These are phyloP conservation scores for Leucozona laternaria DNA, from an alignment of 2,888 invertebrate species.

Conservation along the genomic window DNA sequence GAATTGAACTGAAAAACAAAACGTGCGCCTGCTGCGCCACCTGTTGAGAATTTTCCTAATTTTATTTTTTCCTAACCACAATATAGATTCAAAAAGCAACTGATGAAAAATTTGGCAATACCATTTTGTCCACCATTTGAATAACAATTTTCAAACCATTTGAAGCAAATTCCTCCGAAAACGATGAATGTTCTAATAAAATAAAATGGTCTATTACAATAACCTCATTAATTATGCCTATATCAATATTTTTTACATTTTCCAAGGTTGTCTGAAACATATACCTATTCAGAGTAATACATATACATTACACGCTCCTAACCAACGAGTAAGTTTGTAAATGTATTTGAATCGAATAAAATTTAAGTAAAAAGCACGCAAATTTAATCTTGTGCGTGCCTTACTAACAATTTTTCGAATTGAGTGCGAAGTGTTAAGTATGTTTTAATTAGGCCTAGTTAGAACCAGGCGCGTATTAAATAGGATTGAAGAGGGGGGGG, in stretches of 20 bases:
- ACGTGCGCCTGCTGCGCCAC: no score
- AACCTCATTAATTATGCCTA: conserved; percentile 55
- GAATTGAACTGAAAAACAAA: no score
- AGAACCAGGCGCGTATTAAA: background rate
- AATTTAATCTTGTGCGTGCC: conserved; percentile 20
- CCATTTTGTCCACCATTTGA: no score
- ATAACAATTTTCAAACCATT: background rate
- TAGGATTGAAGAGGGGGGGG: fast-evolving
- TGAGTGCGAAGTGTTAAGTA: background rate
- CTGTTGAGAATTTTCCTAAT: no score
- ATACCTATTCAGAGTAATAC: fast-evolving
- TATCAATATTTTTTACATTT: conserved; percentile 32
- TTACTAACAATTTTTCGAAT: conserved; percentile 9
- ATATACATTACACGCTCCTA: background rate
- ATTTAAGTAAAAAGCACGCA: conserved; percentile 33
- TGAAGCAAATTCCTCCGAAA: background rate
- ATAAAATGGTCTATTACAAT: conserved; percentile 21
- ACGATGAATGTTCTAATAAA: background rate
- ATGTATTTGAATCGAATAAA: conserved; percentile 11
- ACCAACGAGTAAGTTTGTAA: background rate
- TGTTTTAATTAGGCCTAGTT: background rate
- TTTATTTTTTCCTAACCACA: no score
- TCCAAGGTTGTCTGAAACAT: conserved; percentile 59
- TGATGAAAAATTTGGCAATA: no score
- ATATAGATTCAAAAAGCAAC: no score